Conservation (phyloP, 1,140 invertebrate species). For the Bombus terrestris region DNA sequence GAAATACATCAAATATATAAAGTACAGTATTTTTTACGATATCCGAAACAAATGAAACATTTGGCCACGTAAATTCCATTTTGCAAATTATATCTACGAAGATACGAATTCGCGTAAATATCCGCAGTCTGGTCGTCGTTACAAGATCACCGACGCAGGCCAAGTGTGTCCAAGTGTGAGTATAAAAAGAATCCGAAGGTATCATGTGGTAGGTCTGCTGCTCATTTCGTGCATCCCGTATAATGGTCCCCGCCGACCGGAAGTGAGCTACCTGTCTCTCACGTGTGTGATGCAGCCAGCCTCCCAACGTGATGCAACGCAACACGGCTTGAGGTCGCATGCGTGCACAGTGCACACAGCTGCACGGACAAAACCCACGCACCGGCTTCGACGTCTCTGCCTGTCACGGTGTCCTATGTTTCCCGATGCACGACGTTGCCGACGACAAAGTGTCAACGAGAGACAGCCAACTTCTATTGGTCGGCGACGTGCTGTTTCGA, state of each 20-base stretch:
- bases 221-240: constrained; percentile 54
- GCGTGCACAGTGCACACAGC: constrained; percentile 32
- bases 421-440: background rate
- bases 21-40: too few species aligned
- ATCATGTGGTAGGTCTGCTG: constrained; percentile 23
- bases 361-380: constrained; percentile 6
- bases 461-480: background rate
- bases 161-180: too few species aligned
- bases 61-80: background rate
- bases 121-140: too few species aligned
- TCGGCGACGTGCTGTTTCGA: background rate
- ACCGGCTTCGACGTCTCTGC: background rate
- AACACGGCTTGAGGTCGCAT: background rate
- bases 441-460: background rate
- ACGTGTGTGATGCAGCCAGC: constrained; percentile 79
- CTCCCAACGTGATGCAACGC: constrained; percentile 66
- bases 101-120: too few species aligned
- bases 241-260: constrained; percentile 70
- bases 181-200: background rate
- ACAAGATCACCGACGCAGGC: too few species aligned
- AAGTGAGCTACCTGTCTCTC: constrained; percentile 82
- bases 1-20: too few species aligned
- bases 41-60: background rate
- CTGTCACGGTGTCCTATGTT: background rate
- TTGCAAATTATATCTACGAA: too few species aligned